Evolutionary conservation across 2,797 vertebrate genomes (phyloP).

Genomic region (Etheostoma perlongum): DNA sequence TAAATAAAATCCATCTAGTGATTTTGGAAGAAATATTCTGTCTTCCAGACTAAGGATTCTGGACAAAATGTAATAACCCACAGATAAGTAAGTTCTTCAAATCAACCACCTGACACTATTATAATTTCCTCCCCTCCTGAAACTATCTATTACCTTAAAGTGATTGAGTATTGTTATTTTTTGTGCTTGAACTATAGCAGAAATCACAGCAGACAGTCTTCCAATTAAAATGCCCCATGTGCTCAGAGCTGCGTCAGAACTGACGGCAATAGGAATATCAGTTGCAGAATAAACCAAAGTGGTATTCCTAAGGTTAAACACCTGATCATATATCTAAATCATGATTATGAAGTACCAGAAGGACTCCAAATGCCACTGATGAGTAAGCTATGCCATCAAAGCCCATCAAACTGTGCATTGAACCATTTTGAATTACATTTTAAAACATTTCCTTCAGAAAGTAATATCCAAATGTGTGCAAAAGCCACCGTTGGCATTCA

Average conservation of each 20-base stretch:
- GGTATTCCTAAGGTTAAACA: slow-evolving; percentile 33
- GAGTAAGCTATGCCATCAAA: slow-evolving; percentile 11
- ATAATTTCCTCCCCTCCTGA: not conserved
- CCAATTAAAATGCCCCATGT: slow-evolving; percentile 28
- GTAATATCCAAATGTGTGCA: slow-evolving; percentile 16
- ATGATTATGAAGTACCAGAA: slow-evolving; percentile 40
- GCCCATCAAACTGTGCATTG: slow-evolving; percentile 21
- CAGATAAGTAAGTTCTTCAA: slow-evolving; percentile 1
- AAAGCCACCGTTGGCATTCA: slow-evolving; percentile 42
- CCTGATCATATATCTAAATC: slow-evolving; percentile 15
- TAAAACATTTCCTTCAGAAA: slow-evolving; percentile 31
- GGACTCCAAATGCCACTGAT: slow-evolving; percentile 34
- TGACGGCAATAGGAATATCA: slow-evolving; percentile 3
- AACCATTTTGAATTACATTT: slow-evolving; percentile 17
- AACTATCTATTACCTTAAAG: slow-evolving; percentile 7
- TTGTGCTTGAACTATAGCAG: slow-evolving; percentile 18
- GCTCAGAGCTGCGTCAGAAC: slow-evolving; percentile 6
- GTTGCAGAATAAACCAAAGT: slow-evolving; percentile 23
- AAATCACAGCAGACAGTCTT: slow-evolving; percentile 10
- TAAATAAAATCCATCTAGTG: slow-evolving; percentile 24
- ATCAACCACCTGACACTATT: slow-evolving; percentile 24
- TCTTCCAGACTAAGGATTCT: slow-evolving; percentile 21
- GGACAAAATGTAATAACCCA: not conserved
- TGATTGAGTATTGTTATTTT: slow-evolving; percentile 8
- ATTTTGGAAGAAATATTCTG: slow-evolving; percentile 18